A percentile compares a stretch with the other conserved stretches of the same genome.
Evolutionary conservation across 2,797 vertebrate species (phyloP).

Genomic region (Phoxinus dragarum): DNA sequence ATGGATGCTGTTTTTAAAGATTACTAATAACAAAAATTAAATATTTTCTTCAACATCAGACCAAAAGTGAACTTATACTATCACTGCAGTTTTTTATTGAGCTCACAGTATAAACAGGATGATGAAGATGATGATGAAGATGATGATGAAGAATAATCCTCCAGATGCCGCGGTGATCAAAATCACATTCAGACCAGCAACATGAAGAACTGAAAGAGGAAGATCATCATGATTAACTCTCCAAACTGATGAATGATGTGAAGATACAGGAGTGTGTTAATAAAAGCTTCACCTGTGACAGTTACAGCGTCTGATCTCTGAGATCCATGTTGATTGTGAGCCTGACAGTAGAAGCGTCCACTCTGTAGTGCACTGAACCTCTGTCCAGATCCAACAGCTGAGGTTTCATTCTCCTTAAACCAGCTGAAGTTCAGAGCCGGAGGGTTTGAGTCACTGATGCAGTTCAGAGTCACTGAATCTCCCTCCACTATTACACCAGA

Average conservation of each 20-base stretch:
- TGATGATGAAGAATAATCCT: not conserved
- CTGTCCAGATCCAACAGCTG: too few species aligned
- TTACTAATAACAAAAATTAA: not conserved
- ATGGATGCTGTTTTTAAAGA: too few species aligned
- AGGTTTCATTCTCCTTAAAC: too few species aligned
- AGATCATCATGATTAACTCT: not conserved
- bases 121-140: not conserved
- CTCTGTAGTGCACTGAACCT: too few species aligned
- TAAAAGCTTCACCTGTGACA: too few species aligned
- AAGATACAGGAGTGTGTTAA: not conserved
- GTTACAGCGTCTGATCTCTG: too few species aligned
- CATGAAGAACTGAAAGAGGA: not conserved
- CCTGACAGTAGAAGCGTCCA: too few species aligned
- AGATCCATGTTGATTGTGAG: too few species aligned
- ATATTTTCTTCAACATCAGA: not conserved
- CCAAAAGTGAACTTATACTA: not conserved
- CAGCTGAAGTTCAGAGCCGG: too few species aligned
- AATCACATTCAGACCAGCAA: not conserved
- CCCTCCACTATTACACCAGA: too few species aligned
- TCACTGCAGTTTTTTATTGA: not conserved
- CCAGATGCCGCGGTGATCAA: not conserved
- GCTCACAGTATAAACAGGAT: not conserved
- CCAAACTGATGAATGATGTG: not conserved
- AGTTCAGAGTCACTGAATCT: too few species aligned
- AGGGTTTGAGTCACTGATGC: too few species aligned